Conservation (phyloP, 2,888 invertebrate species). For the Eupithecia tripunctaria region DNA sequence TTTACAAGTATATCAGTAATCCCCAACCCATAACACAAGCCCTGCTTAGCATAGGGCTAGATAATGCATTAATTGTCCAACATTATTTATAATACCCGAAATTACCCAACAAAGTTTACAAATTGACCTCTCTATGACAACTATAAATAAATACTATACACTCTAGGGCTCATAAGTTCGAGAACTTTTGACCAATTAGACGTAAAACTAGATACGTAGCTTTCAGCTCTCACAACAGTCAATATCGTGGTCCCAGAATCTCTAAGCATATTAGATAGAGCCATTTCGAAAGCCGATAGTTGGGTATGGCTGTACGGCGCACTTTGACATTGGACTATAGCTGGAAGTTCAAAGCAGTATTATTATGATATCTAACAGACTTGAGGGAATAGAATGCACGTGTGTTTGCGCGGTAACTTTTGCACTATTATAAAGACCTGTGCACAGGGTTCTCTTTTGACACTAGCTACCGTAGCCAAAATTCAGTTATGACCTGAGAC, state of each 20-base stretch:
- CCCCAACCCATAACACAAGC: too few relatives aligned
- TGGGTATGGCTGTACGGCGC: constrained; percentile 6
- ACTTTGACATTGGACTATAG: neutral
- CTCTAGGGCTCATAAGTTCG: neutral
- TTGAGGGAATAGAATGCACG: neutral
- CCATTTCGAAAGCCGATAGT: constrained; percentile 30
- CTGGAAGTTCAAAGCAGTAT: neutral
- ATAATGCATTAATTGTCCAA: too few relatives aligned
- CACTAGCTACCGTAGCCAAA: too few relatives aligned
- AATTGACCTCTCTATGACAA: neutral
- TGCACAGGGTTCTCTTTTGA: too few relatives aligned
- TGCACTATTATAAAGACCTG: too few relatives aligned
- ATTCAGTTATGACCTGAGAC: too few relatives aligned
- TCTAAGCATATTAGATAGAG: constrained; percentile 23
- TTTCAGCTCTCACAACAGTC: constrained; percentile 3
- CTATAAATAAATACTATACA: neutral
- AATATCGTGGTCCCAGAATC: constrained; percentile 15
- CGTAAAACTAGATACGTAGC: constrained; percentile 1
- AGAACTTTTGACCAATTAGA: neutral
- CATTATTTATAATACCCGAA: too few relatives aligned
- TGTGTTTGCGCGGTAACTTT: neutral
- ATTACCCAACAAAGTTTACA: neutral
- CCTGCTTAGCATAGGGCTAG: too few relatives aligned
- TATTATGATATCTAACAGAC: neutral
- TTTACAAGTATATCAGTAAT: too few relatives aligned